Conservation (phyloP, 2,888 invertebrate genomes). For the Mimachlamys varia region DNA sequence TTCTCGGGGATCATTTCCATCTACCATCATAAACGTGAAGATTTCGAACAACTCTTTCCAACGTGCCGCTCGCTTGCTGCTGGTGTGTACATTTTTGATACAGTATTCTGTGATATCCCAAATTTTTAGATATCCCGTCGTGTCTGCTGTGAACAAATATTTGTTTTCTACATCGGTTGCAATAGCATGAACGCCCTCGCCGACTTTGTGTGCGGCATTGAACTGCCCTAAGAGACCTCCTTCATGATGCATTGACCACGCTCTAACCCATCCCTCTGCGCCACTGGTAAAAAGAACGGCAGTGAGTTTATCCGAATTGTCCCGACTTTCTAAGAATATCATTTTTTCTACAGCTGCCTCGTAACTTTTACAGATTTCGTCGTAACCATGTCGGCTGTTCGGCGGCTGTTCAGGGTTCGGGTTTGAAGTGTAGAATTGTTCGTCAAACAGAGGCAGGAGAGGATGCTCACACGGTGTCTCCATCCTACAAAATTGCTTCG, state of each 20-base stretch:
- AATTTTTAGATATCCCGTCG: conserved; percentile 90
- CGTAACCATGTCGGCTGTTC: conserved; percentile 53
- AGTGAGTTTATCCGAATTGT: conserved; percentile 82
- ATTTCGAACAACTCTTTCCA: conserved; percentile 57
- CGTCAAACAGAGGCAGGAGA: conserved; percentile 57
- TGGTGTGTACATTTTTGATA: conserved; percentile 78
- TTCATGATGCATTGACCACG: conserved; percentile 90
- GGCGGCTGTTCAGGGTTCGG: neutral
- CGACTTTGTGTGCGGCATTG: conserved; percentile 86
- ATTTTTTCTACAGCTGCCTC: conserved; percentile 80
- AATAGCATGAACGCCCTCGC: conserved; percentile 86
- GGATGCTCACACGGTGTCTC: conserved; percentile 59
- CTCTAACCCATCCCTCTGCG: conserved; percentile 89
- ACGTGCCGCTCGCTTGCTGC: conserved; percentile 52
- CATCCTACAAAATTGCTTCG: neutral
- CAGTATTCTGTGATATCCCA: conserved; percentile 90
- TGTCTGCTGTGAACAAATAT: conserved; percentile 84
- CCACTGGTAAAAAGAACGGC: conserved; percentile 89
- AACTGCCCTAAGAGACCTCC: conserved; percentile 89
- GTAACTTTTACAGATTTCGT: conserved; percentile 63
- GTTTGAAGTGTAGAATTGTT: neutral
- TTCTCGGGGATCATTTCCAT: conserved; percentile 50
- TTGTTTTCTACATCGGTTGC: conserved; percentile 88
- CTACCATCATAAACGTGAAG: conserved; percentile 66
- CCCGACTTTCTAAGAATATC: conserved; percentile 86